phyloP scores from a whole-genome alignment of 2,888 invertebrate genomes.

The Ormyrus nitidulus region DNA sequence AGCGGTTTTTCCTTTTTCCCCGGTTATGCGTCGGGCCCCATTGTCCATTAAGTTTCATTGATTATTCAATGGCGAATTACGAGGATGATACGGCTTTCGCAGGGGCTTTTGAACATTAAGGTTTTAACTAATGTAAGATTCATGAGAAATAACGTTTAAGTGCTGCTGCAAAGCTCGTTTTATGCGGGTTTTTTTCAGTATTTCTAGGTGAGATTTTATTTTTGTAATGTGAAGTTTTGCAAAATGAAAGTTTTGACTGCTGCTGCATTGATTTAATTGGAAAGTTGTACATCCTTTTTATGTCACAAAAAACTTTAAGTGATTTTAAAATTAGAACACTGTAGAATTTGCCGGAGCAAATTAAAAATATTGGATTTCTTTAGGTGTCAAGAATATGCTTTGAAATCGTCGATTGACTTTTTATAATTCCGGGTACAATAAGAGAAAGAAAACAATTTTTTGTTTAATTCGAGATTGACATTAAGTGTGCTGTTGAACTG shows the following conservation, averaged over 20 bases:
- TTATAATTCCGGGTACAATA: neutral
- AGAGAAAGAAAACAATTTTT: neutral
- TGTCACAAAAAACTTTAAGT: too few species aligned
- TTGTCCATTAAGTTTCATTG: conserved; percentile 31
- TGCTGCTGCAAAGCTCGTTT: too few species aligned
- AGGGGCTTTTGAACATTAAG: too few species aligned
- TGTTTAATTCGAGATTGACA: neutral
- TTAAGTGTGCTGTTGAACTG: conserved; percentile 6
- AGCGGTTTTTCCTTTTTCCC: neutral
- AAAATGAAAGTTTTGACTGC: too few species aligned
- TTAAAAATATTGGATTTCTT: neutral
- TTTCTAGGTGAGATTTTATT: too few species aligned
- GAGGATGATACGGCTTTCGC: neutral
- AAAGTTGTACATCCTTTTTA: too few species aligned
- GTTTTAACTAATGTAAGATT: too few species aligned
- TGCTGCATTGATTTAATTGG: too few species aligned
- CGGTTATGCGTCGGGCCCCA: neutral
- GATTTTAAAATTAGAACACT: neutral
- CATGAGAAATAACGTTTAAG: too few species aligned
- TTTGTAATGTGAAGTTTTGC: too few species aligned
- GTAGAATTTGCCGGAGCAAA: neutral
- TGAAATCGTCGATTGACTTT: conserved; percentile 5
- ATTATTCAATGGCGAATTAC: conserved; percentile 32
- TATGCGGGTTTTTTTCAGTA: too few species aligned
- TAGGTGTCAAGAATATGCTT: neutral